phyloP scores from a whole-genome alignment of 2,888 invertebrate species.

The Anodontia alba region DNA sequence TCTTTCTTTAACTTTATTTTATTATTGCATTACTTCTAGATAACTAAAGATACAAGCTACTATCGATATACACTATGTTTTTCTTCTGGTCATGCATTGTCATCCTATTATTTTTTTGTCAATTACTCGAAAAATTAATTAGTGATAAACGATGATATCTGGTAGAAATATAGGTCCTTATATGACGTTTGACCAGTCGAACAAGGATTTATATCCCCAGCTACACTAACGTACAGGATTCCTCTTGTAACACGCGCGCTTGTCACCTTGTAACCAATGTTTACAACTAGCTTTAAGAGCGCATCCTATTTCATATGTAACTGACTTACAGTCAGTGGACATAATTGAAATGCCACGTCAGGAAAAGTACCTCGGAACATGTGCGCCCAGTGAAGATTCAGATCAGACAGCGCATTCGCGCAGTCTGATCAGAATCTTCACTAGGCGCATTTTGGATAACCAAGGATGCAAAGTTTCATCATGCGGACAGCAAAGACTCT shows the following conservation, averaged over 20 bases:
- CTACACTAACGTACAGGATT: neutral
- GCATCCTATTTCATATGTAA: neutral
- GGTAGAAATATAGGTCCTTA: neutral
- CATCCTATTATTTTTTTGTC: neutral
- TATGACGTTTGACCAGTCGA: neutral
- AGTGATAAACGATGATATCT: neutral
- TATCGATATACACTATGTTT: no score
- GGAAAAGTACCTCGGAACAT: no score
- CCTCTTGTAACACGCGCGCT: conserved; percentile 1
- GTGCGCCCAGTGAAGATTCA: no score
- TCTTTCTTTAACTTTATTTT: no score
- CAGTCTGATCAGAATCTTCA: no score
- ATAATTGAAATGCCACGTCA: no score
- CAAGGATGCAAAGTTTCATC: no score
- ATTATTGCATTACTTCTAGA: no score
- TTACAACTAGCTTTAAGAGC: neutral
- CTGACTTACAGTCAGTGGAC: neutral
- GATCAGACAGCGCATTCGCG: no score
- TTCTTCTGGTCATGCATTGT: neutral
- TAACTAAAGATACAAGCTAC: no score
- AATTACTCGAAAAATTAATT: conserved; percentile 4
- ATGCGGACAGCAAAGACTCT: no score
- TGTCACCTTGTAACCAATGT: neutral
- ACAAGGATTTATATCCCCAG: neutral
- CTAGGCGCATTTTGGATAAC: no score